phyloP scores from a whole-genome alignment of 2,113 vertebrate genomes.

The Ifrita kowaldi region DNA sequence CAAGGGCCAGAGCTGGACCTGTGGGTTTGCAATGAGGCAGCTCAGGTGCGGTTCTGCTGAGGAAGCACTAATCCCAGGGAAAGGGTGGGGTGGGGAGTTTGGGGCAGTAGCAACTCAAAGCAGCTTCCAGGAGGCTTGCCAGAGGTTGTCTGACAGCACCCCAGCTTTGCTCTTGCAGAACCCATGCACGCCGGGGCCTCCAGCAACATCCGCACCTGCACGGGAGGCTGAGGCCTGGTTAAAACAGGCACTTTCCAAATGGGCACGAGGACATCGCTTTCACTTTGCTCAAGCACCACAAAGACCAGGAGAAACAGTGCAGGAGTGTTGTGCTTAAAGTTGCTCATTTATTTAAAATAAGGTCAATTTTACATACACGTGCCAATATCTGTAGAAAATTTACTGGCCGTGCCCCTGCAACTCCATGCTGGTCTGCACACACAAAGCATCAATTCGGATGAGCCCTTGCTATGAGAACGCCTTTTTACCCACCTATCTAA shows the following conservation, averaged over 20 bases:
- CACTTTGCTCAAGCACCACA: background rate
- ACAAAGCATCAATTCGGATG: background rate
- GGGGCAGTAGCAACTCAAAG: background rate
- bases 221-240: background rate
- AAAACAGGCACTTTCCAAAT: background rate
- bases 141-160: background rate
- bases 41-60: background rate
- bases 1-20: background rate
- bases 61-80: background rate
- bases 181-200: accelerated
- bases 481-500: background rate
- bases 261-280: accelerated
- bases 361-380: background rate
- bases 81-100: background rate
- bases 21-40: background rate
- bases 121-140: background rate
- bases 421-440: background rate
- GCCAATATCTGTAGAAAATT: background rate
- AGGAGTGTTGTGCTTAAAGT: background rate
- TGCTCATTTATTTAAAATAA: background rate
- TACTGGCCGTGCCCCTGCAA: background rate
- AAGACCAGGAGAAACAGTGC: background rate
- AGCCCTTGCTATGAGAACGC: background rate
- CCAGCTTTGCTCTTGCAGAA: background rate
- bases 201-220: background rate